These are phyloP conservation scores for Dryobotodes eremita DNA, from an alignment of 2,888 invertebrate species.

Conservation along the genomic window DNA sequence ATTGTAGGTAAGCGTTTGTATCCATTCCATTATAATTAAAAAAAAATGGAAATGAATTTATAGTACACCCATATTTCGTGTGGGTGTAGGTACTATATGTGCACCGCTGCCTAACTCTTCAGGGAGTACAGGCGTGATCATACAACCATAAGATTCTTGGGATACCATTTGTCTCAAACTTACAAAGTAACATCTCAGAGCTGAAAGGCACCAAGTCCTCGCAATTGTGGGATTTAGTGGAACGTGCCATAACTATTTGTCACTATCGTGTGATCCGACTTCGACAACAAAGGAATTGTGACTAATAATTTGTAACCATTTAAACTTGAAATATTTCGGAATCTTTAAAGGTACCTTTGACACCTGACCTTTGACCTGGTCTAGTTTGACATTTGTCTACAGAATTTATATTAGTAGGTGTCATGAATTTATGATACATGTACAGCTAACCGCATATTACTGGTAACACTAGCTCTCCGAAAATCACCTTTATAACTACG, in stretches of 20 bases:
- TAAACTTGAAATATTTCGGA: conserved; percentile 4
- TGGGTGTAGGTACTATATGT: too few species aligned
- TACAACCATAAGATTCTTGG: too few species aligned
- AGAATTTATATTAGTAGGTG: neutral
- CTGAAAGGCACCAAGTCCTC: neutral
- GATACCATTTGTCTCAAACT: neutral
- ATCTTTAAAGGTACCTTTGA: neutral
- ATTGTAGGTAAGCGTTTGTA: too few species aligned
- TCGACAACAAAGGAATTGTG: conserved; percentile 3
- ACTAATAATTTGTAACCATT: neutral
- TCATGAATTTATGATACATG: neutral
- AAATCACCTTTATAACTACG: neutral
- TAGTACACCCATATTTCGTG: too few species aligned
- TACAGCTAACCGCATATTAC: neutral
- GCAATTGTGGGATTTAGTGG: conserved; percentile 16
- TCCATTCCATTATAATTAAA: too few species aligned
- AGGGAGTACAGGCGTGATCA: too few species aligned
- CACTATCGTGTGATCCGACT: neutral
- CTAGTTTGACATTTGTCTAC: neutral
- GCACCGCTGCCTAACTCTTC: too few species aligned
- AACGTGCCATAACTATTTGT: conserved; percentile 9
- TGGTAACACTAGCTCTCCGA: neutral
- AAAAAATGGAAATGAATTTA: too few species aligned
- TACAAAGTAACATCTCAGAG: neutral
- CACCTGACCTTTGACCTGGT: too few species aligned